A percentile compares a stretch with the other conserved stretches of the same genome.
These are phyloP conservation scores for Actinopyga echinites DNA, from an alignment of 53 echinoderm and acorn worm genomes.

Conservation along the genomic window DNA sequence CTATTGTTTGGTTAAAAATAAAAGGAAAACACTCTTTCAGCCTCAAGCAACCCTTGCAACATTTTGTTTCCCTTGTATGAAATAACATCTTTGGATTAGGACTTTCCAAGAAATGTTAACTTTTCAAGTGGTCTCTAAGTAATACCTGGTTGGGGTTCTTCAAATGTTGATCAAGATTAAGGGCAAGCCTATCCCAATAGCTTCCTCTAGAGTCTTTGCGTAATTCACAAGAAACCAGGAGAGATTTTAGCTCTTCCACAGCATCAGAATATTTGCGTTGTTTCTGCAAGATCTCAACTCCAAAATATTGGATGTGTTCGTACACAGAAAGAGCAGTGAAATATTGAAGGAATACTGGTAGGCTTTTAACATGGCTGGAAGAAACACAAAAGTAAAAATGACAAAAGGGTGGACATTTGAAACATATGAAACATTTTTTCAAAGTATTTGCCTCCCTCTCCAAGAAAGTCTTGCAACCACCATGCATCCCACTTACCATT, in stretches of 20 bases:
- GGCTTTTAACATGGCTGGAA: conserved; percentile 59
- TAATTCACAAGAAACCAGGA: conserved; percentile 71
- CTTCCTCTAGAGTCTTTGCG: conserved; percentile 79
- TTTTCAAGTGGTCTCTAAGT: not conserved
- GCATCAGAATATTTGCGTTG: conserved; percentile 79
- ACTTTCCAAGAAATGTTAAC: not conserved
- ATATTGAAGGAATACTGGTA: conserved; percentile 78
- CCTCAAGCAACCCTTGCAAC: not conserved
- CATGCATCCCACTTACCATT: no score
- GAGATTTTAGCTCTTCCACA: conserved; percentile 58
- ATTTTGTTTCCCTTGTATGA: not conserved
- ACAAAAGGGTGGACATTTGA: no score
- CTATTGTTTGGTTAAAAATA: no score
- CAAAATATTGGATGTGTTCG: conserved; percentile 68
- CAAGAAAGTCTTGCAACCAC: no score
- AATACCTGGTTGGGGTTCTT: conserved; percentile 85
- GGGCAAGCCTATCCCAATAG: conserved; percentile 92
- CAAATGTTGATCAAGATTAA: conserved; percentile 89
- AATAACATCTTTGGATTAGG: not conserved
- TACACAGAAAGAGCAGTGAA: conserved; percentile 87
- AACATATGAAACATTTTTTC: no score
- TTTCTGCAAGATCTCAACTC: conserved; percentile 96
- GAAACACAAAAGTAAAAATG: no score
- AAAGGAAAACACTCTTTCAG: no score
- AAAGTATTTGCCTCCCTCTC: no score